Evolutionary conservation across 2,113 vertebrate species (phyloP).

Genomic region (Lichenostomus cassidix): DNA sequence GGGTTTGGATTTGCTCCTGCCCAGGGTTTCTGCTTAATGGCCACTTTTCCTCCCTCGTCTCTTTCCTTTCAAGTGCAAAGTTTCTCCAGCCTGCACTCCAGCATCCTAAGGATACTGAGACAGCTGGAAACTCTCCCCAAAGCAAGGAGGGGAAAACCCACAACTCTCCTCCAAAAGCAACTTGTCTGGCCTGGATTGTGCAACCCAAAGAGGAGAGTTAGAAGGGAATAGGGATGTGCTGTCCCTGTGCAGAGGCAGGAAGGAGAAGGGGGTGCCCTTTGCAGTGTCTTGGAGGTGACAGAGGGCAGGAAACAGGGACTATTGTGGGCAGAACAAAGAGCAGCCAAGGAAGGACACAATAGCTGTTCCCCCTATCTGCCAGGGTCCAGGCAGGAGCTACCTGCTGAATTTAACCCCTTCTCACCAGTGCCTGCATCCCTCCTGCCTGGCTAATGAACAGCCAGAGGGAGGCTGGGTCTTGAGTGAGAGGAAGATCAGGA

Average conservation of each 20-base stretch:
- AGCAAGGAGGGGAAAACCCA: background rate
- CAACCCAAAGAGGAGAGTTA: background rate
- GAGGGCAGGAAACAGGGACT: constrained; percentile 53
- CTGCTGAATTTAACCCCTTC: constrained; percentile 41
- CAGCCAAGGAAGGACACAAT: constrained; percentile 8
- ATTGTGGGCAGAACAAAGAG: constrained; percentile 57
- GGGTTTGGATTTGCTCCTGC: background rate
- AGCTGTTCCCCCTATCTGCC: background rate
- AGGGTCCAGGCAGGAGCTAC: background rate
- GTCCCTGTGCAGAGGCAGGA: background rate
- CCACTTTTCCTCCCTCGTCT: background rate
- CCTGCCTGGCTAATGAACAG: background rate
- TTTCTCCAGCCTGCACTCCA: background rate
- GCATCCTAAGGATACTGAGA: background rate
- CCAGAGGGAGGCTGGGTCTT: background rate
- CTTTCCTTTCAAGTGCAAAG: background rate
- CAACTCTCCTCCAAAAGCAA: background rate
- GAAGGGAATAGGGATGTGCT: background rate
- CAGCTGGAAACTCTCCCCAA: constrained; percentile 4
- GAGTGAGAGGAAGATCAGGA: background rate
- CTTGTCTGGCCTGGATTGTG: background rate
- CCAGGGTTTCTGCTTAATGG: background rate
- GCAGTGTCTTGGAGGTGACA: background rate
- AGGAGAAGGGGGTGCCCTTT: constrained; percentile 32
- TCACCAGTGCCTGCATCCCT: background rate